Evolutionary conservation across 2,797 vertebrate genomes (phyloP).

Genomic region (Lutjanus argentimaculatus): DNA sequence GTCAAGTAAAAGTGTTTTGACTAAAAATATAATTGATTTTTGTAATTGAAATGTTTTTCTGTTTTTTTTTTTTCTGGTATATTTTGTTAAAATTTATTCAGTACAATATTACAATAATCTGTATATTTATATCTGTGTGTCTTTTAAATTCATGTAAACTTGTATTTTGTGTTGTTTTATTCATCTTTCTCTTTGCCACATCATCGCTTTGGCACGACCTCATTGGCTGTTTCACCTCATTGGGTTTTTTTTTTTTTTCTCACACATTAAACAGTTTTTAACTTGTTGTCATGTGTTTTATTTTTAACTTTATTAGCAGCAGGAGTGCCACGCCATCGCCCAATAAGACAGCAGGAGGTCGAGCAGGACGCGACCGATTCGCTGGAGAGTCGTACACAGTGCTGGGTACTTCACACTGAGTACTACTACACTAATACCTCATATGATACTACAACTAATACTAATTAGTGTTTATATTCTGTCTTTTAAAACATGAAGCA

Average conservation of each 20-base stretch:
- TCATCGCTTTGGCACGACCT: constrained; percentile 43
- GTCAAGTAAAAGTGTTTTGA: neutral
- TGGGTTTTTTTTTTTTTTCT: neutral
- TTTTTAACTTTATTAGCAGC: constrained; percentile 33
- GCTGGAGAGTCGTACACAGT: constrained; percentile 97
- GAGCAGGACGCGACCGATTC: constrained; percentile 91
- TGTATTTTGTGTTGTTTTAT: neutral
- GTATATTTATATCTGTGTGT: neutral
- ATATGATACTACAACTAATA: neutral
- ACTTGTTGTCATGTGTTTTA: neutral
- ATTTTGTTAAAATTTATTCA: neutral
- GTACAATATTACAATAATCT: neutral
- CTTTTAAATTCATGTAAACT: neutral
- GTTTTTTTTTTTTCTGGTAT: neutral
- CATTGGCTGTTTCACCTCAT: constrained; percentile 47
- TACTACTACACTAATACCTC: neutral
- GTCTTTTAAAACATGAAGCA: neutral
- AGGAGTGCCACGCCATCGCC: constrained; percentile 92
- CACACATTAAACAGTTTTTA: neutral
- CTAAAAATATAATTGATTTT: neutral
- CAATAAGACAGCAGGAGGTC: constrained; percentile 85
- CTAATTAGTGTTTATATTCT: neutral
- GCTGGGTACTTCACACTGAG: constrained; percentile 85
- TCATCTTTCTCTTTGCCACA: constrained; percentile 32
- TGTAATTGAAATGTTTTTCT: neutral